These are phyloP conservation scores for Parnassius mnemosyne DNA, from an alignment of 2,888 invertebrate species.

Conservation along the genomic window DNA sequence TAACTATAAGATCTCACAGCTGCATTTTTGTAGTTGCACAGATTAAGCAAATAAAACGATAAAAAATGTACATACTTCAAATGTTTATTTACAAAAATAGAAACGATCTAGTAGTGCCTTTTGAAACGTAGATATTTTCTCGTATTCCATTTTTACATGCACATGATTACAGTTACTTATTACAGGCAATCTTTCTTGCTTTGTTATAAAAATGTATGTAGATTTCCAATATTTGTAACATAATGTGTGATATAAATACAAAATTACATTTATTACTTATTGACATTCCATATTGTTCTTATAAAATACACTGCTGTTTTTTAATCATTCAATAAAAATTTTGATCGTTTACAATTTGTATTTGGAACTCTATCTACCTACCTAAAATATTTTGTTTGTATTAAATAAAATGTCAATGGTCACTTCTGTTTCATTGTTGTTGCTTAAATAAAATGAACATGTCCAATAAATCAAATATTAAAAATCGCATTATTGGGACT, in stretches of 20 bases:
- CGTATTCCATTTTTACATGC: conserved; percentile 51
- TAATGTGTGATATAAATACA: background rate
- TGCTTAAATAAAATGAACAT: conserved; percentile 13
- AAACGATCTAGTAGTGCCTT: conserved; percentile 50
- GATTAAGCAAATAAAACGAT: conserved; percentile 17
- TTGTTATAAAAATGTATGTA: conserved; percentile 8
- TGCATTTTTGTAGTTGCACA: conserved; percentile 25
- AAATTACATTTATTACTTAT: conserved; percentile 7
- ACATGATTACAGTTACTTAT: conserved; percentile 52
- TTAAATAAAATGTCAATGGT: conserved; percentile 26
- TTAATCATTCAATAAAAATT: background rate
- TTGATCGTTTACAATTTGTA: conserved; percentile 7
- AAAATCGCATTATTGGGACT: conserved; percentile 24
- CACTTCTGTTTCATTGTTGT: conserved; percentile 16
- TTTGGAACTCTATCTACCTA: conserved; percentile 8
- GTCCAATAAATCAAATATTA: conserved; percentile 23
- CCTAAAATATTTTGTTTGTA: conserved; percentile 11
- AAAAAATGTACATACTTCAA: conserved; percentile 31
- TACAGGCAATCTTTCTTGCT: conserved; percentile 8
- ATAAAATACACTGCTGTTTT: conserved; percentile 3
- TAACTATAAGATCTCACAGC: conserved; percentile 21
- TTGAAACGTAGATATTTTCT: conserved; percentile 47
- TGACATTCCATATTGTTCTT: conserved; percentile 11
- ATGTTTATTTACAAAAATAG: conserved; percentile 78
- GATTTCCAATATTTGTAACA: background rate